A percentile compares a stretch with the other conserved stretches of the same genome.
Evolutionary conservation across 2,797 vertebrate genomes (phyloP).

Genomic region (Sciurus carolinensis): DNA sequence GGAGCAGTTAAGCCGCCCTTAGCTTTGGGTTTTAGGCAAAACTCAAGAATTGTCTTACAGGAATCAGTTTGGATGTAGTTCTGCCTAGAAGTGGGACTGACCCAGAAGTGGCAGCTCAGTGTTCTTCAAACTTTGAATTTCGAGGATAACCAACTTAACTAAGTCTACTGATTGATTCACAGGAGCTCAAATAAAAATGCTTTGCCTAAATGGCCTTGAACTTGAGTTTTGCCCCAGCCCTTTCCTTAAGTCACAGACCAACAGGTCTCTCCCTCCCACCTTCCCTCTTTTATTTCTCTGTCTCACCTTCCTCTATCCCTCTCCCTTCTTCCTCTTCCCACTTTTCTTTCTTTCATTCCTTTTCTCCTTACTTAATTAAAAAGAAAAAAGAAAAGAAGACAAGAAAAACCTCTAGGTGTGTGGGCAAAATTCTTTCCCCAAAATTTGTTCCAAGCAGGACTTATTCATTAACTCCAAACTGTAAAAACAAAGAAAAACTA

Average conservation of each 20-base stretch:
- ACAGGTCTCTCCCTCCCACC: too few species aligned
- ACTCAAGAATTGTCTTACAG: not conserved
- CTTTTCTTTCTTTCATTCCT: not conserved
- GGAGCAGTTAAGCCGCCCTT: not conserved
- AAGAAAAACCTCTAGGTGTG: not conserved
- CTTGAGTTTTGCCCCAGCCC: not conserved
- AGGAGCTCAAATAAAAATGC: not conserved
- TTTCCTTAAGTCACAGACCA: not conserved
- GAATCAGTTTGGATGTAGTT: not conserved
- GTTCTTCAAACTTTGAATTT: not conserved
- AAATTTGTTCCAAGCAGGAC: not conserved
- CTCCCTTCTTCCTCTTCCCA: not conserved
- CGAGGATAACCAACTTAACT: not conserved
- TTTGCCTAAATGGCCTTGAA: conserved; percentile 29
- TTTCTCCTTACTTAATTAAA: not conserved
- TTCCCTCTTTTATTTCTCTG: not conserved
- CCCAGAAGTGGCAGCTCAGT: not conserved
- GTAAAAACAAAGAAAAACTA: conserved; percentile 65
- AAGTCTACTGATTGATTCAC: not conserved
- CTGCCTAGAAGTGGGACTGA: not conserved
- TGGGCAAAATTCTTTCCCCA: conserved; percentile 31
- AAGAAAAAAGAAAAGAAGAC: not conserved
- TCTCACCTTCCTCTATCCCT: not conserved
- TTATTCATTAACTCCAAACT: conserved; percentile 65
- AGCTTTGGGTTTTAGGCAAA: not conserved